phyloP scores from a whole-genome alignment of 2,113 vertebrate species.

The Cairina moschata region DNA sequence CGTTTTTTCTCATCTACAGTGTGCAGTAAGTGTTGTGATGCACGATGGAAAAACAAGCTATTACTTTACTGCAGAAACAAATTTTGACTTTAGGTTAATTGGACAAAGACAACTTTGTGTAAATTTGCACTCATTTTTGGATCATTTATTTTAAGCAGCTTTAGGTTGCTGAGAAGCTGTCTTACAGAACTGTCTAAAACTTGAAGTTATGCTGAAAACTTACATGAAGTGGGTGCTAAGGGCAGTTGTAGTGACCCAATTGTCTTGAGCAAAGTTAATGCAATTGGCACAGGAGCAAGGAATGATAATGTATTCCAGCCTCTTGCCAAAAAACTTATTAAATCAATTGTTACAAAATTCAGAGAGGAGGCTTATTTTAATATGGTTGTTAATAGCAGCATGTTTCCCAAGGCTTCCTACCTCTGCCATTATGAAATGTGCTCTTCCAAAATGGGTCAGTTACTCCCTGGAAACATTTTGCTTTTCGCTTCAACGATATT shows the following conservation, averaged over 20 bases:
- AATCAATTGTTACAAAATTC: background rate
- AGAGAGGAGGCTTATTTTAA: background rate
- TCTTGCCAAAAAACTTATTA: background rate
- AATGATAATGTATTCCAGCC: background rate
- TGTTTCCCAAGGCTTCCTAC: background rate
- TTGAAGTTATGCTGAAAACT: background rate
- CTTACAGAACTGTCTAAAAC: background rate
- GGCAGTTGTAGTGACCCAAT: background rate
- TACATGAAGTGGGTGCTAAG: background rate
- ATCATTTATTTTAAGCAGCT: background rate
- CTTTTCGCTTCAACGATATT: background rate
- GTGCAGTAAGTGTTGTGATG: background rate
- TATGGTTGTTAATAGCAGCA: background rate
- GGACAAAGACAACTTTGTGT: background rate
- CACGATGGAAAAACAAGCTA: background rate
- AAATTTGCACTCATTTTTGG: background rate
- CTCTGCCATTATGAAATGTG: background rate
- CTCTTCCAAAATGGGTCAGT: background rate
- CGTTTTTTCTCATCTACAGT: background rate
- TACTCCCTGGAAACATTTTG: background rate
- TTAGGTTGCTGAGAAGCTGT: background rate
- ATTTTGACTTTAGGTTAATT: background rate
- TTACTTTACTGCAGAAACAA: background rate
- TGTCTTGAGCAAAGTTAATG: background rate
- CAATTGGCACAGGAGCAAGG: background rate